A percentile compares a stretch with the other conserved stretches of the same genome.
Conservation (phyloP, 2,888 invertebrate species). For the Harpalus rubripes region DNA sequence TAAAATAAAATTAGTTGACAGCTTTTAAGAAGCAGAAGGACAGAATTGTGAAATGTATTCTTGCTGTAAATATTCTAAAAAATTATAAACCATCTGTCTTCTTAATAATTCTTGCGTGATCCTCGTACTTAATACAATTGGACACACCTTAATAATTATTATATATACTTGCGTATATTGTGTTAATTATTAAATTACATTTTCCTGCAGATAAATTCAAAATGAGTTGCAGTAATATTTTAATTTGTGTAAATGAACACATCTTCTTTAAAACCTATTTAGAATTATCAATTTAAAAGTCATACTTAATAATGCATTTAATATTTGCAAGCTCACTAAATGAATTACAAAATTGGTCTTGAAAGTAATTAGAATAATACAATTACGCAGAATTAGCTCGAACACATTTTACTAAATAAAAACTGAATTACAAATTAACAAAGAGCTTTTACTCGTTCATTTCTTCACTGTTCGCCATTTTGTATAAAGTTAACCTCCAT, state of each 20-base stretch:
- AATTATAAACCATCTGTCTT: too few species aligned
- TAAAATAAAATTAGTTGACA: too few species aligned
- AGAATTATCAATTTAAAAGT: slow-evolving; percentile 14
- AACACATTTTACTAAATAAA: slow-evolving; percentile 37
- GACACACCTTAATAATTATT: too few species aligned
- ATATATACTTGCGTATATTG: neutral
- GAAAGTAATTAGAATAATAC: slow-evolving; percentile 23
- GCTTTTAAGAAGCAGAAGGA: too few species aligned
- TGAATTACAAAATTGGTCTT: slow-evolving; percentile 26
- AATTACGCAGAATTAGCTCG: slow-evolving; percentile 27
- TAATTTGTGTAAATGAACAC: neutral
- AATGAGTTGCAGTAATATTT: neutral
- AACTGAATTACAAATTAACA: slow-evolving; percentile 36
- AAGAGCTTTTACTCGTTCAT: slow-evolving; percentile 29
- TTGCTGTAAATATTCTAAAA: too few species aligned
- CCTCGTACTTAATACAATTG: too few species aligned
- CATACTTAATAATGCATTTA: slow-evolving; percentile 9
- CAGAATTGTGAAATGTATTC: too few species aligned
- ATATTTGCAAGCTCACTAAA: slow-evolving; percentile 9
- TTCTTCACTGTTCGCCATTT: slow-evolving; percentile 9
- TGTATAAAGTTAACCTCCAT: slow-evolving; percentile 31
- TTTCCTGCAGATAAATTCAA: neutral
- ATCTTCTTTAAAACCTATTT: neutral
- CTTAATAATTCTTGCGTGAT: too few species aligned
- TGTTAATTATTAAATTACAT: neutral